These are phyloP conservation scores for Elachura formosa DNA, from an alignment of 2,113 vertebrate genomes.

Conservation along the genomic window DNA sequence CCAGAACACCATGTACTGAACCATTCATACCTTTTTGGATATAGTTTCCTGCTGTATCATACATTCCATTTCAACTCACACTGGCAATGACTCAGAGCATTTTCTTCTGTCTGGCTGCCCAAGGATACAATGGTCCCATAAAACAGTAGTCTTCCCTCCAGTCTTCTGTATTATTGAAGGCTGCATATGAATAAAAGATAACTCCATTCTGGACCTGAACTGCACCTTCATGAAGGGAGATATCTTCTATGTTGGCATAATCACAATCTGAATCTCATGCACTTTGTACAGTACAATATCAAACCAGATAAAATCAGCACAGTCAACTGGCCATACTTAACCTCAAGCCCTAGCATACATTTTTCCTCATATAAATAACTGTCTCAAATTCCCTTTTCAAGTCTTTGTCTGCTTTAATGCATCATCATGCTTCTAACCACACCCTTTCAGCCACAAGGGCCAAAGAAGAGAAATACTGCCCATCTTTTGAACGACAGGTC, in stretches of 20 bases:
- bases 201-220: neutral
- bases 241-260: neutral
- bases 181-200: neutral
- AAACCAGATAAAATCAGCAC: neutral
- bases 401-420: neutral
- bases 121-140: neutral
- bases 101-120: neutral
- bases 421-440: neutral
- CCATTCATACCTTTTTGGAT: neutral
- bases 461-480: rapidly evolving
- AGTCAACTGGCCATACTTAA: neutral
- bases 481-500: neutral
- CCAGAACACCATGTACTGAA: neutral
- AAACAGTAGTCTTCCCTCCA: neutral
- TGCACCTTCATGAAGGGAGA: neutral
- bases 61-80: conserved; percentile 20
- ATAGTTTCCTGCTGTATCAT: neutral
- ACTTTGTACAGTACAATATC: neutral
- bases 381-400: neutral
- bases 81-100: neutral
- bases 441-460: neutral
- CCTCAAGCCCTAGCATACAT: neutral
- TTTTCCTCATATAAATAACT: neutral
- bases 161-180: neutral
- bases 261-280: neutral